A percentile compares a stretch with the other conserved stretches of the same genome.
phyloP scores from a whole-genome alignment of 1,140 invertebrate genomes.

The Sarcophaga bullata region DNA sequence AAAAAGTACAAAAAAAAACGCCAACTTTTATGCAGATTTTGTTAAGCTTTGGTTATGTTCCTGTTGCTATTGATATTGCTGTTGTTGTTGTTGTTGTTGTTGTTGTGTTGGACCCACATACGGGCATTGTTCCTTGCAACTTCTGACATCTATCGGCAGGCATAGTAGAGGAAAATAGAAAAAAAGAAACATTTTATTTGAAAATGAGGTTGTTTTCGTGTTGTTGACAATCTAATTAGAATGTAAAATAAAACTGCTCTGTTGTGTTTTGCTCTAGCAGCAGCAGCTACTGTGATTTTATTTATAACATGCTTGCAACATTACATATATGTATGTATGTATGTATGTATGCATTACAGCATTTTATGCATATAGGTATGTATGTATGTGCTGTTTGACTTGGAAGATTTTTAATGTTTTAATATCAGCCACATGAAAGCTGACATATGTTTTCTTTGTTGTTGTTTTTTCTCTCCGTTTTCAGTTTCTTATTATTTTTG shows the following conservation, averaged over 20 bases:
- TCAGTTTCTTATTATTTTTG: too few species aligned
- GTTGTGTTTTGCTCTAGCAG: too few species aligned
- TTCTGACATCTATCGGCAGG: background rate
- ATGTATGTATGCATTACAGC: background rate
- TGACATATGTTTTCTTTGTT: constrained; percentile 32
- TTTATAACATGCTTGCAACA: constrained; percentile 20
- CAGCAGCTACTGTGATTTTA: constrained; percentile 23
- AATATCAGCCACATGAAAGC: constrained; percentile 28
- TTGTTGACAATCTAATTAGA: constrained; percentile 49
- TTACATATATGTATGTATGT: background rate
- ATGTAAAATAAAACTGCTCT: constrained; percentile 30
- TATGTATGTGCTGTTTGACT: background rate
- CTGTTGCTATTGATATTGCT: background rate
- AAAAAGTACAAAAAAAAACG: background rate
- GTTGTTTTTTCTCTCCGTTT: background rate
- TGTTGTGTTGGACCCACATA: background rate
- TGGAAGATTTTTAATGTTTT: constrained; percentile 9
- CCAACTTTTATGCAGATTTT: constrained; percentile 43
- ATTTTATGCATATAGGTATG: background rate
- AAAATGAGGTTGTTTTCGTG: constrained; percentile 48
- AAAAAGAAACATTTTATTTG: constrained; percentile 33
- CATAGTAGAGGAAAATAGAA: background rate
- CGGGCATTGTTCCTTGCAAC: background rate
- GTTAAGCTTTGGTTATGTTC: background rate
- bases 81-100: background rate